Evolutionary conservation across 1,140 invertebrate genomes (phyloP), one percentile per base, ranked within the genome.

Genomic region (Papilio xuthus): DNA sequence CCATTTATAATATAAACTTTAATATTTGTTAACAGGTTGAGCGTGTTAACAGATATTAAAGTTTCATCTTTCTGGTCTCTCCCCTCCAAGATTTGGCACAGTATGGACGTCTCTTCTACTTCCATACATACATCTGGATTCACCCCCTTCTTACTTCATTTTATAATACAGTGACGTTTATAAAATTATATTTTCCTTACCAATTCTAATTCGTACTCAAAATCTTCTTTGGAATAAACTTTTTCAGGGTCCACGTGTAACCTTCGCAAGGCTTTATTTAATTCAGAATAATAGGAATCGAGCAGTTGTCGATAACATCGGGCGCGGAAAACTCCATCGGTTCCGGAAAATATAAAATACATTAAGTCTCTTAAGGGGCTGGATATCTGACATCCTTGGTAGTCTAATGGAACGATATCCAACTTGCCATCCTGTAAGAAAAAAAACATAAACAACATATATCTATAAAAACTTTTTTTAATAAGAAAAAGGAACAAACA

Each of bases 301-400:
- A 95, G 56, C 7, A 95, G 78, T 10, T 89, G 69, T 9, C 94
- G 85, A 76, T 86, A 94, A 75, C 94, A 75, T 32, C 90, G 76
- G 18, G 80, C 75, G 0, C 94, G 83, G 12, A 94, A 85, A 9
- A 90, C 82, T 9, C 87, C 78, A 23, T 92, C 87, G 1, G 94
- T 90, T 20, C 94, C 94, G 15, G 89, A 87, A 80, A 94, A 94
- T 7, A 95, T 81, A 69, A 95, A 92, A 76, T 94, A 95, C 6
- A 89, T 50, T 8, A 96, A 80, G 80, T 96, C 95, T 12, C 15
- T 42, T 41, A 70, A n/a, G 0, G 95, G 92, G 28, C 94, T 94
- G 12, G 92, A 86, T 18, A 88, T 88, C 60, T 94, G 93, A 23
- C 89, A 82, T 7, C 94, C 87, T 89, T 95, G 95, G 82, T 94